Conservation (phyloP, 2,888 invertebrate species). For the Microdon myrmicae region DNA sequence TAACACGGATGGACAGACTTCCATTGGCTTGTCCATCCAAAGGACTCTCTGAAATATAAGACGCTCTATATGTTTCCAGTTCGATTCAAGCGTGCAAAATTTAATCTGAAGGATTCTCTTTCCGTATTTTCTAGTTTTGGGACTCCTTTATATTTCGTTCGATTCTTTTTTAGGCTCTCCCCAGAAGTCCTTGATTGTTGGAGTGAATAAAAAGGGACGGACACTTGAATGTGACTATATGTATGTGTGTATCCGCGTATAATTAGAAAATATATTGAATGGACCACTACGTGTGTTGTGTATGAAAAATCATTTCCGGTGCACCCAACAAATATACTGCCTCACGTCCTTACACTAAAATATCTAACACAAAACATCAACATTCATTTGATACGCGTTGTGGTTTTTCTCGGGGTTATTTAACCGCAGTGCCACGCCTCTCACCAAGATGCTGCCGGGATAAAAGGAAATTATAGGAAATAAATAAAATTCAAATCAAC, state of each 20-base stretch:
- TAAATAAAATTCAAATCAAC: slow-evolving; percentile 48
- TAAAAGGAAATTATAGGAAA: slow-evolving; percentile 24
- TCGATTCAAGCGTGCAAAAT: slow-evolving; percentile 49
- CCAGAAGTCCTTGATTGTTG: slow-evolving; percentile 15
- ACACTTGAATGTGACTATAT: slow-evolving; percentile 43
- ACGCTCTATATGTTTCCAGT: slow-evolving; percentile 41
- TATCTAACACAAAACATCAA: slow-evolving; percentile 22
- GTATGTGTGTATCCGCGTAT: slow-evolving; percentile 45
- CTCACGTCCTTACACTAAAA: slow-evolving; percentile 10
- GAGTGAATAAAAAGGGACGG: slow-evolving; percentile 29
- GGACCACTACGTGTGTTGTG: slow-evolving; percentile 24
- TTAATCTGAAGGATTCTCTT: slow-evolving; percentile 37
- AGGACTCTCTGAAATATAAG: slow-evolving; percentile 24
- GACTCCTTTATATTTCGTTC: too few relatives aligned
- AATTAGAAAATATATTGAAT: slow-evolving; percentile 39
- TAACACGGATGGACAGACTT: slow-evolving; percentile 5
- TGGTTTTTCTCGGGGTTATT: slow-evolving; percentile 34
- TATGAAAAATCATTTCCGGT: slow-evolving; percentile 51
- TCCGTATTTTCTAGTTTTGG: slow-evolving; percentile 3
- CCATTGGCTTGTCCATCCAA: slow-evolving; percentile 36
- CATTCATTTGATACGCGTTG: slow-evolving; percentile 35
- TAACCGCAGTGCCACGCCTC: slow-evolving; percentile 48
- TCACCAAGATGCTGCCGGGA: too few relatives aligned
- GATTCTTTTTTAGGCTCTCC: not conserved
- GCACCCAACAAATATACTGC: slow-evolving; percentile 12